Evolutionary conservation across 2,888 invertebrate species (phyloP), one percentile per base, ranked within the genome.

Genomic region (Cephus sareptanus): DNA sequence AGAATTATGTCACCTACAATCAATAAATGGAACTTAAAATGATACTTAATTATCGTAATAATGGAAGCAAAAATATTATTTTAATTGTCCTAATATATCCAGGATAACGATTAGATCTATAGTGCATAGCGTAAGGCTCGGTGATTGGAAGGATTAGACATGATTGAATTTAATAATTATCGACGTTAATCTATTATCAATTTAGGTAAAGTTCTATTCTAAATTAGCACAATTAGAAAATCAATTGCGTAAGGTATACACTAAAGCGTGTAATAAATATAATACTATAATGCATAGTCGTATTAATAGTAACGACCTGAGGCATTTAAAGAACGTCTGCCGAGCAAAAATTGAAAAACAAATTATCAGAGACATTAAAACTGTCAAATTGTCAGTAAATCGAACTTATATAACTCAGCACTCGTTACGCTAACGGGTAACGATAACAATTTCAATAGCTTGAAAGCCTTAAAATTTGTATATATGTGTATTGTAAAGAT

Each of bases 381-480:
- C 23, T 56, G 6, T 56, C 56, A 23, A 56, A 56, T 23, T 56
- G 23, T 56, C 23, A 56, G 0, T 56, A 56, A 23, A 56, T 56
- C 23, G 56, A 56, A 56, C 33, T 70, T 3, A 34, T 37, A 33
- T 23, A 33, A 35, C 33, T 34, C n/a, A 70, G 37, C 71, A 76
- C 40, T 40, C 33, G 40, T 23, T 69, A 33, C 35, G 35, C 13
- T 30, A 73, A 40, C 56, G 9, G 23, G 56, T 56, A 56, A 56
- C 56, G 56, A 56, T 56, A 77, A 75, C 56, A 37, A 77, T 77
- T 74, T 77, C 68, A 35, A 69, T 74, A 74, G 77, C 30, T 34
- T 69, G 37, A 68, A 77, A 69, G 69, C 74, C 37, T 30, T 30
- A 74, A 77, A 74, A 77, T 30, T 73, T 76, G 13, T 73, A 73